These are phyloP conservation scores for Cheirogaleus medius DNA, from an alignment of 2,113 vertebrate genomes.

Conservation along the genomic window DNA sequence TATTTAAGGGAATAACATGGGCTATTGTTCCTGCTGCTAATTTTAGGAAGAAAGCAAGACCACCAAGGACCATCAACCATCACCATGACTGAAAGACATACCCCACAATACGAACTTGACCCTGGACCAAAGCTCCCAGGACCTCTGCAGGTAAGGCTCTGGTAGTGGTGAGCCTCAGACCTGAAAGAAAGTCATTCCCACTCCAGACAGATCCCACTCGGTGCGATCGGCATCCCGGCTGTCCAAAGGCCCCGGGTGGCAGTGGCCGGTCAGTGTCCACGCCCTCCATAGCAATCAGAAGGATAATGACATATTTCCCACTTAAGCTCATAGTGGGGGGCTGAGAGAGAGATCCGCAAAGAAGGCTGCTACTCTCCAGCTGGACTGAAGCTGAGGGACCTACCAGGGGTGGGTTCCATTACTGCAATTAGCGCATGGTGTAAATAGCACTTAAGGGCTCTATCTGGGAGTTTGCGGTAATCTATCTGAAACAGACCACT, in stretches of 20 bases:
- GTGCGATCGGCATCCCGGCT: background rate
- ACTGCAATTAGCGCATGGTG: conserved; percentile 20
- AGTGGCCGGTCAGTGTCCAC: background rate
- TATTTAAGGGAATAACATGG: background rate
- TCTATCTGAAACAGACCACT: conserved; percentile 58
- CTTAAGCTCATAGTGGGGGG: conserved; percentile 50
- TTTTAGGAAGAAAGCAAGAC: background rate
- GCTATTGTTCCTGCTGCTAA: background rate
- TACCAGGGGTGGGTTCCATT: conserved; percentile 34
- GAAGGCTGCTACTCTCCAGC: background rate
- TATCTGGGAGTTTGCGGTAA: conserved; percentile 53
- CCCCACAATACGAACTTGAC: background rate
- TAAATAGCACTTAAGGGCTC: conserved; percentile 36
- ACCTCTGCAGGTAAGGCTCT: background rate
- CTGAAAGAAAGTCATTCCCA: background rate
- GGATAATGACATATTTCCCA: conserved; percentile 72
- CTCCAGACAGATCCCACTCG: background rate
- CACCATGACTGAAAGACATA: background rate
- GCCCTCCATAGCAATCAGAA: conserved; percentile 51
- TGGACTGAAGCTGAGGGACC: background rate
- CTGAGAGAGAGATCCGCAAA: conserved; percentile 52
- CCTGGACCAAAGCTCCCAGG: background rate
- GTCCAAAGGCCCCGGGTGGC: rapidly evolving
- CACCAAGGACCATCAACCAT: too few relatives aligned
- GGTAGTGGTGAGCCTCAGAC: background rate